Evolutionary conservation across 1,140 invertebrate species (phyloP).

Genomic region (Lanistes nyassanus): DNA sequence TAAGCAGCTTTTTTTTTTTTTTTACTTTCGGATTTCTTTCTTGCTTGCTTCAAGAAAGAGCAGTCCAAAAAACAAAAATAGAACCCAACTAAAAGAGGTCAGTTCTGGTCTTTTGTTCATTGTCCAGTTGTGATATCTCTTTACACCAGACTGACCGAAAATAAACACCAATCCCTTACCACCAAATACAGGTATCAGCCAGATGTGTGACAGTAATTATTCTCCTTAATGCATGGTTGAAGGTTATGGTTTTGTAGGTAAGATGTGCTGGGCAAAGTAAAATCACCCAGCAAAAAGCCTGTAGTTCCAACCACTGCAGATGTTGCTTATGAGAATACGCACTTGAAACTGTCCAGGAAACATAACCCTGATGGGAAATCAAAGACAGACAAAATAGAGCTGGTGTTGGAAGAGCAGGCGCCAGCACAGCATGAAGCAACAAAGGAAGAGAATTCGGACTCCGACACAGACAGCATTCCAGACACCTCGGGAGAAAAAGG

Average conservation of each 20-base stretch:
- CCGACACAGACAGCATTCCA: slow-evolving; percentile 56
- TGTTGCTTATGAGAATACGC: slow-evolving; percentile 1
- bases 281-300: too few species aligned
- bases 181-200: neutral
- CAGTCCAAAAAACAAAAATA: neutral
- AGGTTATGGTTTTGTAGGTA: too few species aligned
- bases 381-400: slow-evolving; percentile 38
- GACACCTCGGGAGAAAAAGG: slow-evolving; percentile 62
- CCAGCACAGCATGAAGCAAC: slow-evolving; percentile 33
- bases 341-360: slow-evolving; percentile 14
- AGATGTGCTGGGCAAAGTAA: neutral
- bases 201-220: neutral
- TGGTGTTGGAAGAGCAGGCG: slow-evolving; percentile 43
- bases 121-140: neutral
- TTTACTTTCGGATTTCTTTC: neutral
- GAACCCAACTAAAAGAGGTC: neutral
- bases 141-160: neutral
- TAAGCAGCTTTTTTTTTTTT: slow-evolving; percentile 36
- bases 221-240: neutral
- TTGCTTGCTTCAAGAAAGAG: neutral
- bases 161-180: slow-evolving; percentile 1
- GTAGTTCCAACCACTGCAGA: neutral
- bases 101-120: neutral
- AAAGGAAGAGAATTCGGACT: slow-evolving; percentile 32
- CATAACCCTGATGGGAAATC: slow-evolving; percentile 12